Evolutionary conservation across 2,797 vertebrate species (phyloP).

Genomic region (Tragelaphus eurycerus): DNA sequence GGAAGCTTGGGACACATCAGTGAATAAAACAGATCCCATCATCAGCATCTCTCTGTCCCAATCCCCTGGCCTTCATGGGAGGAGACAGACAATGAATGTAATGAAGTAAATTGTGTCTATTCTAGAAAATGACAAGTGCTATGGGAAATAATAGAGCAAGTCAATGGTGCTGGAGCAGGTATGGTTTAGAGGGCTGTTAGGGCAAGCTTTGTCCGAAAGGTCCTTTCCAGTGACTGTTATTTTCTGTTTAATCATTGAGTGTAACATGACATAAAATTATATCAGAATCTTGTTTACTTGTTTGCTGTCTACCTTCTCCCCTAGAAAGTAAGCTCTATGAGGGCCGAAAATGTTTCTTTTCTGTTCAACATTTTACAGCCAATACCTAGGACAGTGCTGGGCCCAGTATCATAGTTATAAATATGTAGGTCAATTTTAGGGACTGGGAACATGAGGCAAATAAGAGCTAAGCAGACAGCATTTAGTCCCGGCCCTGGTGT

Average conservation of each 20-base stretch:
- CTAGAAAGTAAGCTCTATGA: neutral
- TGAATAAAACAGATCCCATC: neutral
- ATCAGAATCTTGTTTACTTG: neutral
- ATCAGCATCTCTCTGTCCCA: accelerated
- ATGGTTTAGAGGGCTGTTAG: neutral
- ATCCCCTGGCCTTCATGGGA: neutral
- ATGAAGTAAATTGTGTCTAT: neutral
- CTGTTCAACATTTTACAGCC: neutral
- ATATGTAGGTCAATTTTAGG: neutral
- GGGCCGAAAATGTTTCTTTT: neutral
- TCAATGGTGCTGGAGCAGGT: neutral
- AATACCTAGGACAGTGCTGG: neutral
- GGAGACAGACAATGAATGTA: neutral
- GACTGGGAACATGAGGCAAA: neutral
- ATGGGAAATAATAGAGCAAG: neutral
- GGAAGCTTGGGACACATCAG: neutral
- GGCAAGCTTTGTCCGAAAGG: neutral
- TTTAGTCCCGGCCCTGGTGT: neutral
- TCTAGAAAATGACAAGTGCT: neutral
- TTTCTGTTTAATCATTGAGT: neutral
- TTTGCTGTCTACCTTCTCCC: neutral
- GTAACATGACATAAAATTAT: neutral
- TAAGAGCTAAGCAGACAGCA: neutral
- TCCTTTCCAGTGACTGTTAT: neutral
- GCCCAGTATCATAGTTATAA: neutral